phyloP scores from a whole-genome alignment of 2,113 vertebrate genomes.

The Copsychus sechellarum region DNA sequence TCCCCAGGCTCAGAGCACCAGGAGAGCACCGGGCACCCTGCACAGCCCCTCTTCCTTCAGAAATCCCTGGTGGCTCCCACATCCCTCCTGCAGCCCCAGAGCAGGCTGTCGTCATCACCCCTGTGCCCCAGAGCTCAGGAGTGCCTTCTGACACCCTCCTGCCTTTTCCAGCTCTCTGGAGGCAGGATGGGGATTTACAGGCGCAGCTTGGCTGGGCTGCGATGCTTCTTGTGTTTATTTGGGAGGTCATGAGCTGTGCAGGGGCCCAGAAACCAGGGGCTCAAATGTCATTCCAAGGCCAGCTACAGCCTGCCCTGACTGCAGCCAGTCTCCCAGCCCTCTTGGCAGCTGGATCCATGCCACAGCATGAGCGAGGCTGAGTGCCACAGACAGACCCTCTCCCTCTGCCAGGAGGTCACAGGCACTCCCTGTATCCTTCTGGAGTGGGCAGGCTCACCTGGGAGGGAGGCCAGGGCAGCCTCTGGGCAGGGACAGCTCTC shows the following conservation, averaged over 20 bases:
- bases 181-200: not conserved
- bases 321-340: not conserved
- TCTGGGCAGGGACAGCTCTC: not conserved
- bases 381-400: not conserved
- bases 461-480: accelerated
- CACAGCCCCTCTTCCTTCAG: accelerated
- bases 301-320: not conserved
- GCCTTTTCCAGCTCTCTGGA: not conserved
- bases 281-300: not conserved
- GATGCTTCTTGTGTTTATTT: not conserved
- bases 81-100: not conserved
- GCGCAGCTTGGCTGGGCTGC: not conserved
- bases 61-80: accelerated
- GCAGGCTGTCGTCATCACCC: accelerated
- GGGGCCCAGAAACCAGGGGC: not conserved
- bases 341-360: not conserved
- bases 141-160: not conserved
- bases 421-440: accelerated
- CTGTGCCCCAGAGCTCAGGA: accelerated
- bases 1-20: accelerated
- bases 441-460: accelerated
- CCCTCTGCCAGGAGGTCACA: not conserved
- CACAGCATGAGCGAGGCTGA: not conserved
- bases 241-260: not conserved
- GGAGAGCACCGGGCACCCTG: not conserved